A percentile compares a stretch with the other conserved stretches of the same genome.
Conservation (phyloP, 1,140 invertebrate genomes). For the Bombyx mandarina region DNA sequence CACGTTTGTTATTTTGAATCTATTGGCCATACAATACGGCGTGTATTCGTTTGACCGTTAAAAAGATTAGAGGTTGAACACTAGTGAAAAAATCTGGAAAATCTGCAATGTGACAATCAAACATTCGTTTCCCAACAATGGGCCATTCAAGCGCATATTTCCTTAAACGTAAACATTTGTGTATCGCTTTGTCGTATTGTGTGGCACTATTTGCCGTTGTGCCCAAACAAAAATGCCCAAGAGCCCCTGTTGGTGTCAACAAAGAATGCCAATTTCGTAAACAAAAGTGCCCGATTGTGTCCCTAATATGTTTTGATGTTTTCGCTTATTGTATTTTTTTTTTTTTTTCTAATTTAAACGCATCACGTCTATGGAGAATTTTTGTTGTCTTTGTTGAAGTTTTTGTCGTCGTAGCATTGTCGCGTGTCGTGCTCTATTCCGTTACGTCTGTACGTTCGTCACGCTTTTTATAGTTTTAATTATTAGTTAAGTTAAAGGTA, state of each 20-base stretch:
- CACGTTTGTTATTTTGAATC: too few species aligned
- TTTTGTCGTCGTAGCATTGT: conserved; percentile 21
- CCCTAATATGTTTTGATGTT: conserved; percentile 67
- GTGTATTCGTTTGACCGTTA: too few species aligned
- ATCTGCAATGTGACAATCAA: too few species aligned
- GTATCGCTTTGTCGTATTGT: conserved; percentile 3
- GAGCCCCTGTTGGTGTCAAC: conserved; percentile 46
- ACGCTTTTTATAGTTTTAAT: conserved; percentile 1
- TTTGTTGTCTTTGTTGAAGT: conserved; percentile 28
- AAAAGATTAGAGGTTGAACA: too few species aligned
- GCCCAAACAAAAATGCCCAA: conserved; percentile 36
- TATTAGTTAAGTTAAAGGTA: not conserved
- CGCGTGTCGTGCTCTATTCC: conserved; percentile 15
- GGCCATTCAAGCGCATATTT: too few species aligned
- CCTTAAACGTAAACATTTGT: too few species aligned
- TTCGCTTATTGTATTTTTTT: conserved; percentile 36
- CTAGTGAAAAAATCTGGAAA: too few species aligned
- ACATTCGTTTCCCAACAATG: too few species aligned
- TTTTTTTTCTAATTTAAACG: conserved; percentile 26
- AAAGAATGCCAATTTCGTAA: conserved; percentile 50
- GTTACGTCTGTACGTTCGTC: not conserved
- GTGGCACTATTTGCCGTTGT: conserved; percentile 28
- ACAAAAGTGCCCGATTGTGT: conserved; percentile 27
- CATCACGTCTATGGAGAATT: conserved; percentile 30
- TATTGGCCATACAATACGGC: too few species aligned